A percentile compares a stretch with the other conserved stretches of the same genome.
Evolutionary conservation across 2,113 vertebrate species (phyloP).

Genomic region (Pantherophis guttatus): DNA sequence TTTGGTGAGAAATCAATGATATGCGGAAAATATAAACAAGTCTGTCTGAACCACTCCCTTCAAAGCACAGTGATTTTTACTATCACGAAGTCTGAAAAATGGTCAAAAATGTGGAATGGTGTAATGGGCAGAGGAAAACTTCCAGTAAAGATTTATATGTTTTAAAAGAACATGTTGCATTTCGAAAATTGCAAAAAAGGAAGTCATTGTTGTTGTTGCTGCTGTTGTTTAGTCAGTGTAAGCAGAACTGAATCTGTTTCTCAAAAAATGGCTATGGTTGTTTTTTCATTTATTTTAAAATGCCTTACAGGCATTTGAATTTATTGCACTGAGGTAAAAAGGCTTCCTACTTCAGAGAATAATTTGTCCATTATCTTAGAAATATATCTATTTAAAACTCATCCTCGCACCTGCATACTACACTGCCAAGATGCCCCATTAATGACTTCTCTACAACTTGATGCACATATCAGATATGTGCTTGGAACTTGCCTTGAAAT

Average conservation of each 20-base stretch:
- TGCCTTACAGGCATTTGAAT: constrained; percentile 27
- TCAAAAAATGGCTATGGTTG: not conserved
- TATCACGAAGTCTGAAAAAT: constrained; percentile 14
- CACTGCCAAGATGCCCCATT: not conserved
- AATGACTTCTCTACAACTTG: not conserved
- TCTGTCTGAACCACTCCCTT: constrained; percentile 75
- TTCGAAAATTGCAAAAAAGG: constrained; percentile 12
- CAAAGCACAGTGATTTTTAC: constrained; percentile 18
- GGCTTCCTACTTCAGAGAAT: not conserved
- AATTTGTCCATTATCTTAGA: not conserved
- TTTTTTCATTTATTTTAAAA: constrained; percentile 38
- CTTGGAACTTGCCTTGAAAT: not conserved
- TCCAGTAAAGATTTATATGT: not conserved
- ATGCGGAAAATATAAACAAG: constrained; percentile 80
- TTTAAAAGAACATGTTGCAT: not conserved
- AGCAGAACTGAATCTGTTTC: not conserved
- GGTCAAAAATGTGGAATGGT: constrained; percentile 11
- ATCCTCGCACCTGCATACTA: not conserved
- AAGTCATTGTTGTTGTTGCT: not conserved
- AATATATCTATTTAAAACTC: not conserved
- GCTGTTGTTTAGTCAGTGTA: not conserved
- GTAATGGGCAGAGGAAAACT: constrained; percentile 13
- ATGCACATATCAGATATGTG: not conserved
- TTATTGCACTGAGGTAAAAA: not conserved
- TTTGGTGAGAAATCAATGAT: constrained; percentile 80